These are phyloP conservation scores for Parthenolecanium corni DNA, from an alignment of 2,888 invertebrate species.

Conservation along the genomic window DNA sequence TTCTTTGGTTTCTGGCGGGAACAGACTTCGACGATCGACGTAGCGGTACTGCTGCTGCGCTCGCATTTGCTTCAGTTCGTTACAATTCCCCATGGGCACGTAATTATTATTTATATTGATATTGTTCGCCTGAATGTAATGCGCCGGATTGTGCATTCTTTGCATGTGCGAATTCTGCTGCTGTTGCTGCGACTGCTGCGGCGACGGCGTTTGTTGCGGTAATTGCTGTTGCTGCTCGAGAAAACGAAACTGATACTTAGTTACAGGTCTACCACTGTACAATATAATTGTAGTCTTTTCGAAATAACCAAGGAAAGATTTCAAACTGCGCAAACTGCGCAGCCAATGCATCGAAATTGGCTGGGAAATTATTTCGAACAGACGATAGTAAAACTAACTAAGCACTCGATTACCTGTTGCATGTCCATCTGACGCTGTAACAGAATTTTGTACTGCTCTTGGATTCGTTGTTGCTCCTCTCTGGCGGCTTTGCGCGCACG, in stretches of 20 bases:
- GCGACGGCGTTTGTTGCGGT: not conserved
- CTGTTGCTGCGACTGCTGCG: conserved; percentile 39
- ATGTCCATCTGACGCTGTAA: conserved; percentile 37
- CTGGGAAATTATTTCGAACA: not conserved
- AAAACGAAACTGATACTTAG: not conserved
- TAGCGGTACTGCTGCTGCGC: conserved; percentile 14
- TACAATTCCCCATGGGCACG: conserved; percentile 6
- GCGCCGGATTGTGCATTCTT: conserved; percentile 41
- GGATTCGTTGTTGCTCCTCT: conserved; percentile 39
- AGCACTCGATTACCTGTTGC: conserved; percentile 31
- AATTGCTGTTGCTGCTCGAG: conserved; percentile 25
- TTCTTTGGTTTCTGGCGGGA: conserved; percentile 39
- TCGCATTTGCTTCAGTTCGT: not conserved
- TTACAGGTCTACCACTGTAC: not conserved
- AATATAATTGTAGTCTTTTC: no score
- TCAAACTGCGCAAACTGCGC: no score
- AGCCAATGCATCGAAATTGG: not conserved
- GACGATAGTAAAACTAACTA: not conserved
- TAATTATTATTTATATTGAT: conserved; percentile 25
- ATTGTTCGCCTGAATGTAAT: conserved; percentile 21
- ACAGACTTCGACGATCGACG: conserved; percentile 22
- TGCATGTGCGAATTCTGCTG: conserved; percentile 45
- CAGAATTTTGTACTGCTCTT: conserved; percentile 41
- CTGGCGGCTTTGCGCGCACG: conserved; percentile 37
- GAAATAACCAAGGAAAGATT: no score